Evolutionary conservation across 1,140 invertebrate genomes (phyloP).

Genomic region (Neomicropteryx cornuta): DNA sequence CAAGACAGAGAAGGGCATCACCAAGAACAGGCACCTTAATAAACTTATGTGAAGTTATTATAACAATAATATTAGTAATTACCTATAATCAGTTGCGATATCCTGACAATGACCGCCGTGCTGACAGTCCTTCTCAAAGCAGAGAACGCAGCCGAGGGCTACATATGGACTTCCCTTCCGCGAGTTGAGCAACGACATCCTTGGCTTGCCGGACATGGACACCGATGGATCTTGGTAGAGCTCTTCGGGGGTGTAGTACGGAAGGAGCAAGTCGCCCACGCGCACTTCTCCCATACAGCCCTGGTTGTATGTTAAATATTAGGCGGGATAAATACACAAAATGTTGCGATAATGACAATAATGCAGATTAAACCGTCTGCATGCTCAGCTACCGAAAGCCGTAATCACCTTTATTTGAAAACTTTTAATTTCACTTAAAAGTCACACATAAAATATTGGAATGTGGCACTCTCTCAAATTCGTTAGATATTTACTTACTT

Average conservation of each 20-base stretch:
- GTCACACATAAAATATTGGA: no score
- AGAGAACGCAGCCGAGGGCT: conserved; percentile 60
- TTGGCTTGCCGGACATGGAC: conserved; percentile 26
- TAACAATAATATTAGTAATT: no score
- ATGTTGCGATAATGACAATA: background rate
- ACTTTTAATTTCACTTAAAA: no score
- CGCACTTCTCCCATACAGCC: conserved; percentile 88
- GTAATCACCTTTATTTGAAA: no score
- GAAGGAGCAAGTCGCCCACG: conserved; percentile 71
- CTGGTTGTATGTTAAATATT: conserved; percentile 25
- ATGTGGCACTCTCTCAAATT: background rate
- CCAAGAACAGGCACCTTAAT: no score
- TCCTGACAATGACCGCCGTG: conserved; percentile 75
- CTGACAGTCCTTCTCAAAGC: conserved; percentile 75
- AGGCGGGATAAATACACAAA: background rate
- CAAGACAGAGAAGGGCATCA: no score
- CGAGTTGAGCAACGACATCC: conserved; percentile 21
- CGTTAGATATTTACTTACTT: conserved; percentile 22
- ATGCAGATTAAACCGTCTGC: no score
- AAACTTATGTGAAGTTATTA: no score
- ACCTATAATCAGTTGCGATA: no score
- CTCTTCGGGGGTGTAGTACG: conserved; percentile 72
- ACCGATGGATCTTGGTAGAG: conserved; percentile 50
- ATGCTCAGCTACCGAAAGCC: no score
- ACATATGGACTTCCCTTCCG: conserved; percentile 22